Base-by-base conservation (phyloP, 2,888 invertebrate genomes). In the Cremastinae sp. region DNA sequence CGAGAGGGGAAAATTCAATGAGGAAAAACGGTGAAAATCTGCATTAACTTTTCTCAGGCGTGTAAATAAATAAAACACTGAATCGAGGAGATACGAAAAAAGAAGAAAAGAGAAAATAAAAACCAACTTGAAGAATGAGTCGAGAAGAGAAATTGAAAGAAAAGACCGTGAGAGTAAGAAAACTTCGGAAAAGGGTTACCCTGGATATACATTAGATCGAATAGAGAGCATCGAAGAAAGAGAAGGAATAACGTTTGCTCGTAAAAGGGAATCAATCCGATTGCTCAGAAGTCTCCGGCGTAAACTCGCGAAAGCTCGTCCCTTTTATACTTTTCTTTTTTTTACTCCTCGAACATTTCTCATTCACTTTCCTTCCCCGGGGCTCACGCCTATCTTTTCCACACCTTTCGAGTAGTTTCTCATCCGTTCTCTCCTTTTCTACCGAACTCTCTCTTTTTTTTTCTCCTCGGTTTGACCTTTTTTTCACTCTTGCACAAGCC, bases 231-330 rank as follows among this genome's bases (percentile, higher is more conserved):
- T 62, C 12, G 14, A 16, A 12, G 22, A 39, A 20, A 70, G 84
- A 86, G 85, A 81, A 78, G 83, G 84, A 85, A 85, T 85, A 84
- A 86, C 83, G 86, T 79, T 79, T 82, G 82, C 76, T 84, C 84
- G 84, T 88, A 87, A 89, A 88, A 85, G 85, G 84, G 86, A 89
- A 89, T 88, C 89, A 89, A 89, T 89, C 89, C 86, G 86, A 89
- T 89, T 88, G 83, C 82, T 79, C 74, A 20, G 68, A 68, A 64
- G 61, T 65, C 72, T 9, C 43, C 43, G 61, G 16, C 28, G 56
- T 62, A 69, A 64, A 59, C 64, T 69, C 59, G 43, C 35, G 51
- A 14, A n/a, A 28, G 28, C 28, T 28, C n/a, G n/a, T 28, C 61
- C 37, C 10, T 14, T 43, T 28, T 28, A 68, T 56, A 56, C 43